Conservation (phyloP, 2,113 vertebrate genomes). For the Ammospiza caudacuta region DNA sequence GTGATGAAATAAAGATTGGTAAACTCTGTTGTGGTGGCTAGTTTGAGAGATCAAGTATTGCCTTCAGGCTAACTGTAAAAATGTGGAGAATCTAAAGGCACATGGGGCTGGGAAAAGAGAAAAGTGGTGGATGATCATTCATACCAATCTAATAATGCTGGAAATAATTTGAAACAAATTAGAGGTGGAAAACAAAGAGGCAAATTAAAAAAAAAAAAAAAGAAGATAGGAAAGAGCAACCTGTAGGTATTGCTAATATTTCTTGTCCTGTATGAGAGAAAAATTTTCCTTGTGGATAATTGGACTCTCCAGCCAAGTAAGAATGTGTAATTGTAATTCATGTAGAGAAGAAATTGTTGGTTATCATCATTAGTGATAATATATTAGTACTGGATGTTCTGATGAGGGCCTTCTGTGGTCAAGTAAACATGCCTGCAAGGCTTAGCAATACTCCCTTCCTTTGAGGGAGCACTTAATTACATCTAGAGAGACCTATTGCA, state of each 20-base stretch:
- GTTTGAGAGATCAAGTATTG: not conserved
- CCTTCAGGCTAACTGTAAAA: not conserved
- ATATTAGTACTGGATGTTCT: conserved; percentile 33
- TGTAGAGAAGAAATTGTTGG: not conserved
- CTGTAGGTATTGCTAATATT: not conserved
- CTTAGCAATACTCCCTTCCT: not conserved
- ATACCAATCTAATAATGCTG: not conserved
- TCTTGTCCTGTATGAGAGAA: not conserved
- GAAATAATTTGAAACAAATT: not conserved
- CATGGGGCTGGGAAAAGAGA: not conserved
- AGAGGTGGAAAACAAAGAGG: not conserved
- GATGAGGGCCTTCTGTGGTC: conserved; percentile 8
- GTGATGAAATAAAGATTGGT: not conserved
- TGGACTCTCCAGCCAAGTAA: not conserved
- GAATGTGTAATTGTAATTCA: not conserved
- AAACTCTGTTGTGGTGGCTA: not conserved
- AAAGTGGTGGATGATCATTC: not conserved
- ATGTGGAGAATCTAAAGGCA: not conserved
- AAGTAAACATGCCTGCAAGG: conserved; percentile 19
- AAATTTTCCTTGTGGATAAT: not conserved
- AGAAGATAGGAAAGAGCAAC: not conserved
- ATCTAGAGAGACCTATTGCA: not conserved
- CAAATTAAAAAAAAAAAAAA: not conserved
- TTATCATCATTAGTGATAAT: conserved; percentile 30
- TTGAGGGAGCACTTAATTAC: not conserved